Conservation (phyloP, 1,140 invertebrate genomes). For the Aphaenogaster rudis region DNA sequence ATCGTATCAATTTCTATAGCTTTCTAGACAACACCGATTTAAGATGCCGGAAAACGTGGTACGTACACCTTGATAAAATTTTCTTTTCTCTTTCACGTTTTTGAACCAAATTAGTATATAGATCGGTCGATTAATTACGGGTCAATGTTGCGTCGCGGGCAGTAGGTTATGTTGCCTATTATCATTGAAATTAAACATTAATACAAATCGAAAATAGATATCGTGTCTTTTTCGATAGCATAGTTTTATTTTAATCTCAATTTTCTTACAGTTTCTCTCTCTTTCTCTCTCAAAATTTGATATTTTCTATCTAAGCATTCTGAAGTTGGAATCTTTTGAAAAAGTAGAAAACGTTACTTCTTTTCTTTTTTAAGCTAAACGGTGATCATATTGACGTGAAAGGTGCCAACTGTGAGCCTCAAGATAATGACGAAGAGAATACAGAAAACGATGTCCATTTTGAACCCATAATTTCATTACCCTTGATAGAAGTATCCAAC, state of each 20-base stretch:
- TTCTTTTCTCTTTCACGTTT: not conserved
- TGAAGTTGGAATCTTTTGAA: not conserved
- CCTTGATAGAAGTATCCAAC: constrained; percentile 91
- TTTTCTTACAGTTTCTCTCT: not conserved
- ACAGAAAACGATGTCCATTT: constrained; percentile 90
- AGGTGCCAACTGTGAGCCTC: constrained; percentile 72
- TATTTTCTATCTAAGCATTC: not conserved
- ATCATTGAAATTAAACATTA: constrained; percentile 43
- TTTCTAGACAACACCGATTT: not conserved
- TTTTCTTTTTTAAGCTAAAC: constrained; percentile 76
- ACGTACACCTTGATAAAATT: constrained; percentile 57
- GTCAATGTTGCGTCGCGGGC: not conserved
- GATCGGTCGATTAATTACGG: not conserved
- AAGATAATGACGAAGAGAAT: constrained; percentile 79
- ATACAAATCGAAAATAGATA: not conserved
- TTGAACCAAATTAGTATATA: not conserved
- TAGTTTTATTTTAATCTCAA: not conserved
- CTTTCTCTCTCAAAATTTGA: not conserved
- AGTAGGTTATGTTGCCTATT: constrained; percentile 65
- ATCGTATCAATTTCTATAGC: not conserved
- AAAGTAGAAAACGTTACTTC: not conserved
- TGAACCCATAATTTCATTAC: constrained; percentile 92
- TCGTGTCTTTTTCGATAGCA: constrained; percentile 16
- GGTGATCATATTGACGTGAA: constrained; percentile 80
- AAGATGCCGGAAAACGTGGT: constrained; percentile 81